Base-by-base conservation (phyloP, 2,888 invertebrate genomes). In the Volucella inanis region DNA sequence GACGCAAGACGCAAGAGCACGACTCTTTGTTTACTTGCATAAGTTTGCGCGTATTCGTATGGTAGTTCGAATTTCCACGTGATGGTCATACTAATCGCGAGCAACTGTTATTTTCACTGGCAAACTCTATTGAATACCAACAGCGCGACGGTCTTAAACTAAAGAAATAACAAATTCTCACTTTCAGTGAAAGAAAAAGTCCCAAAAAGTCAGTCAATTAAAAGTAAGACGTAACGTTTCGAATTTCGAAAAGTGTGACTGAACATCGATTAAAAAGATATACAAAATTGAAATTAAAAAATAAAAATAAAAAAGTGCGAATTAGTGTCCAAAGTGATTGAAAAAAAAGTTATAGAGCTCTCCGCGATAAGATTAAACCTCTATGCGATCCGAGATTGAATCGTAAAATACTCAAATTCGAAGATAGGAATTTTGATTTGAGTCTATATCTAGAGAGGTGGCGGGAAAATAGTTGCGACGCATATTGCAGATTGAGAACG, bases 61-160 rank as follows among this genome's bases (percentile, higher is more conserved):
- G 18, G 18, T 45, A 72, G 85, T 77, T 81, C 81, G 81, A 81
- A 81, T 85, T 85, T 77, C 85, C 85, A 85, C 85, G 85, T 85
- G 85, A 81, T 81, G 76, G 72, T 52, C 85, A 85, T 85, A 76
- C 81, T 50, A 81, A 85, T 47, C 57, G 18, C 12, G 14, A 8
- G 10, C 4, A 41, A 22, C 67, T 57, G 64, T 67, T 70, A 81
- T 72, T 85, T 85, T 85, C 85, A 81, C 85, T 85, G 72, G 61
- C 31, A 31, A 71, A 65, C 47, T 83, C 55, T 11, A 62, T 65
- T 55, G 54, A 47, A 49, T 52, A 50, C 15, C 52, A 70, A 65
- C 50, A 45, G 39, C 14, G 50, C 49, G 67, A 55, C 18, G 54
- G 38, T 18, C 18, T 15, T 3, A 52, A 64, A 59, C 43, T 12